Evolutionary conservation across 2,888 invertebrate genomes (phyloP), one percentile per base, ranked within the genome.

Genomic region (Cataglyphis cursor): DNA sequence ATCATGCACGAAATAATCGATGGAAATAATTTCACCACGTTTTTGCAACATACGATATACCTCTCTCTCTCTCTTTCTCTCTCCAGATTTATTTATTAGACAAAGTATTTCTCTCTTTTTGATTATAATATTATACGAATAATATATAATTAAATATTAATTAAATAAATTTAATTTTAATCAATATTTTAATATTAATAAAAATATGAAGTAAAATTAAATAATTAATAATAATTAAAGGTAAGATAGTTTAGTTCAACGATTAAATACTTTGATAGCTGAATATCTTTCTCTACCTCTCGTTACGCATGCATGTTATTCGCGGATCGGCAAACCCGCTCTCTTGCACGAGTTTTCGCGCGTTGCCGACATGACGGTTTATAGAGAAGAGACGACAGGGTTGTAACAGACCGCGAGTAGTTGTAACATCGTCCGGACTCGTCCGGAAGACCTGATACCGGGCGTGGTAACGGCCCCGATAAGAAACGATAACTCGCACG

Each of bases 401-500:
- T 78, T 59, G 78, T 65, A 65, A 65, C 65, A 51, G 48, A 10
- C 66, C 2, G n/a, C 51, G 38, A 66, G 51, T 44, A 18, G 59
- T 68, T 57, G 70, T 70, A 80, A 80, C 44, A 61, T 41, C 57
- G 57, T 35, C 31, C 83, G 65, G 86, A 86, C 84, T 75, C 76
- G 78, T 57, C 62, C 31, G 38, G 70, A 51, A 61, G 57, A 64
- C 66, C 41, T 38, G 61, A 73, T 85, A 68, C 54, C 64, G 61
- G 65, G 83, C 81, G 83, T 88, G 82, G 84, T 88, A 75, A 83
- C 48, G 62, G 21, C 78, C 41, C 83, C 87, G 88, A 89, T 89
- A 89, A 87, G 81, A 44, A 82, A 89, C 84, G 88, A 89, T 86
- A 88, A 89, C 87, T 88, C 82, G 76, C 75, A 81, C 84, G 84